These are phyloP conservation scores for Pachliopta kotzebuea DNA, from an alignment of 2,888 invertebrate species.

Conservation along the genomic window DNA sequence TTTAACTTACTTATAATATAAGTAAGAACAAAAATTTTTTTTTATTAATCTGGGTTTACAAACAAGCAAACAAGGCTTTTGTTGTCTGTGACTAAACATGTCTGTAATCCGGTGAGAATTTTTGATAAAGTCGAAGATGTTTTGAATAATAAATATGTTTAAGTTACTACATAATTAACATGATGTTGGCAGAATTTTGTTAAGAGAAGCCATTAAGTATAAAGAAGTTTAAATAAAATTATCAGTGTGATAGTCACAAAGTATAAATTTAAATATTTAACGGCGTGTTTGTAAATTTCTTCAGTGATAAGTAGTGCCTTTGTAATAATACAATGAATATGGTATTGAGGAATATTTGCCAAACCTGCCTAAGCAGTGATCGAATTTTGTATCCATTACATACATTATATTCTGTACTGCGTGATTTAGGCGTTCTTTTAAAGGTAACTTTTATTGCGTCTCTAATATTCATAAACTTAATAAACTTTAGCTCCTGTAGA, in stretches of 20 bases:
- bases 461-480: neutral
- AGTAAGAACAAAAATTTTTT: too few species aligned
- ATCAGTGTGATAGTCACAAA: neutral
- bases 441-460: conserved; percentile 10
- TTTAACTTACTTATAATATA: too few species aligned
- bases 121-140: too few species aligned
- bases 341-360: conserved; percentile 12
- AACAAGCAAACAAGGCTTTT: too few species aligned
- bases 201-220: too few species aligned
- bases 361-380: conserved; percentile 20
- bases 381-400: conserved; percentile 17
- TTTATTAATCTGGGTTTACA: too few species aligned
- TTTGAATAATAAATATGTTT: too few species aligned
- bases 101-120: too few species aligned
- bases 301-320: neutral
- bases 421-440: conserved; percentile 10
- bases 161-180: too few species aligned
- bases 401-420: neutral
- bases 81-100: too few species aligned
- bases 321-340: neutral
- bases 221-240: neutral
- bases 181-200: too few species aligned
- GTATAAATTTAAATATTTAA: neutral
- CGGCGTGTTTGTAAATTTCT: neutral
- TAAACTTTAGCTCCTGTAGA: too few species aligned